Conservation (phyloP, 1,140 invertebrate species). For the Temnothorax nylanderi region DNA sequence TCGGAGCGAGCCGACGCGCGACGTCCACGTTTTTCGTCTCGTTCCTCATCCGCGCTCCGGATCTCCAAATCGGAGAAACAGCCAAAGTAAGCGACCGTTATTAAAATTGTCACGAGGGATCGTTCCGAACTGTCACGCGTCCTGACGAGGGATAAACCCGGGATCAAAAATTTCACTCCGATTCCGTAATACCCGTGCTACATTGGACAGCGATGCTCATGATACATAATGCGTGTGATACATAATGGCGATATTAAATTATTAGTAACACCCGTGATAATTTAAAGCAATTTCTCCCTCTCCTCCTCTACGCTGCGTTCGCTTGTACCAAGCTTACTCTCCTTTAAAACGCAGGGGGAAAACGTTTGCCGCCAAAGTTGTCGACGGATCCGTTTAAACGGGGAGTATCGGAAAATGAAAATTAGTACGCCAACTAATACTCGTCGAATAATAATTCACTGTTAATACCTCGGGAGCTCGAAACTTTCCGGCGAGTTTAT, state of each 20-base stretch:
- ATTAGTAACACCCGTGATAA: neutral
- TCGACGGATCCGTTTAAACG: neutral
- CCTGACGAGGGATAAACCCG: conserved; percentile 46
- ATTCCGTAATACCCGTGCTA: conserved; percentile 19
- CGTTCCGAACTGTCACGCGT: neutral
- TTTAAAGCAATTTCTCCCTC: neutral
- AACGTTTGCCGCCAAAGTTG: neutral
- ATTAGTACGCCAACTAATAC: neutral
- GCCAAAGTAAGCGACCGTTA: neutral
- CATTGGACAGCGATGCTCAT: neutral
- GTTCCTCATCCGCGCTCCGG: neutral
- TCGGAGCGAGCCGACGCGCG: neutral
- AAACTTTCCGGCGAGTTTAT: neutral
- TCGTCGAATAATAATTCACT: neutral
- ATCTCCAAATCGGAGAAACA: neutral
- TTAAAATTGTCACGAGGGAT: conserved; percentile 9
- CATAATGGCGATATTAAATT: conserved; percentile 3
- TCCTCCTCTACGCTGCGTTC: neutral
- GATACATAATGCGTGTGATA: neutral
- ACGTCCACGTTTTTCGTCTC: neutral
- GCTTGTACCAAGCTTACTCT: neutral
- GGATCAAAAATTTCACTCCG: conserved; percentile 42
- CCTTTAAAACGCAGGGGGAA: neutral
- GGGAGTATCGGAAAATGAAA: neutral
- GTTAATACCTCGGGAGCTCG: neutral